Evolutionary conservation across 2,888 invertebrate species (phyloP), one percentile per base, ranked within the genome.

Genomic region (Chloroclystis v-ata): DNA sequence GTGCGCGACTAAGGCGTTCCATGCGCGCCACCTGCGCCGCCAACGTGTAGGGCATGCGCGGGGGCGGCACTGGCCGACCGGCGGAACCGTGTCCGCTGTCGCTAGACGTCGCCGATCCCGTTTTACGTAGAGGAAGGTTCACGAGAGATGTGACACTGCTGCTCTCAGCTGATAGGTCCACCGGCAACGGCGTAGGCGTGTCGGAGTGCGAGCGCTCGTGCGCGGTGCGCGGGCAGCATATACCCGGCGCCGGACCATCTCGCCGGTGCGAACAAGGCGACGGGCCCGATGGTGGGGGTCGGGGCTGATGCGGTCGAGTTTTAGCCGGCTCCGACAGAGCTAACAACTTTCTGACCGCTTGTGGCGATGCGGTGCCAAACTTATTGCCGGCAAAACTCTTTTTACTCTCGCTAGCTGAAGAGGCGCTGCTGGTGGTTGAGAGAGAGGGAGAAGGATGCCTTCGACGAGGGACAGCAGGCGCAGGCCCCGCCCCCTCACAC

Each of bases 321-420:
- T 97, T 97, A 41, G 92, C 93, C 9, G 94, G 94, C 72, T 96
- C 96, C 8, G 96, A 95, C 24, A 99, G 89, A 5, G 98, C 94
- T 60, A 99, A 89, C 75, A 99, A 91, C 79, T 99, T 99, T 65
- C 97, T 92, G 11, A 99, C 97, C 6, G 98, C 97, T 81, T 98
- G 98, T 12, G 99, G 99, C 9, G 98, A 98, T 29, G 97, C 97
- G 29, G 98, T 94, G 57, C 97, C 93, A 66, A 93, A 93, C 74
- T 93, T 93, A 58, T 92, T 92, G 0, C 91, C 90, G 1, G 85
- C 87, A 60, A 89, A 88, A 56, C 88, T 86, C 59, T 89, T 89
- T 66, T 89, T 89, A 47, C 93, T 91, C 72, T 94, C 95, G 67
- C 94, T 94, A 33, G 95, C 95, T 52, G 95, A 95, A 65, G 96